Evolutionary conservation across 2,113 vertebrate species (phyloP).

Genomic region (Corythoichthys intestinalis): DNA sequence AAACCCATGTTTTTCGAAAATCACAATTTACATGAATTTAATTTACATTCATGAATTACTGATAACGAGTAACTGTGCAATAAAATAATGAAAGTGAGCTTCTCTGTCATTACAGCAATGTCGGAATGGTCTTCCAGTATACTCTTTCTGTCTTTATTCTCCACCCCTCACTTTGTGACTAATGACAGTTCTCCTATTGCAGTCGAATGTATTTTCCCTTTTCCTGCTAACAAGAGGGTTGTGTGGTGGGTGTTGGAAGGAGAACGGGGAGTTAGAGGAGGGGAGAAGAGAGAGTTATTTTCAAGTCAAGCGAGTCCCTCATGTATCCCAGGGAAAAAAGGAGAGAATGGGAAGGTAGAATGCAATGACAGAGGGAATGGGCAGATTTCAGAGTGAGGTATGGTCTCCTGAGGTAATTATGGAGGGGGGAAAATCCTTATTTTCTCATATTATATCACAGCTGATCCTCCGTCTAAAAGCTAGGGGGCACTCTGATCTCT

Average conservation of each 20-base stretch:
- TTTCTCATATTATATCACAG: constrained; percentile 2
- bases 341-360: constrained; percentile 13
- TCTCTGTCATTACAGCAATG: not conserved
- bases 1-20: not conserved
- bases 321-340: constrained; percentile 81
- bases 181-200: not conserved
- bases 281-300: constrained; percentile 3
- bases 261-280: not conserved
- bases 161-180: not conserved
- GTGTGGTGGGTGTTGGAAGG: not conserved
- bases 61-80: not conserved
- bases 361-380: constrained; percentile 47
- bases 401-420: constrained; percentile 30
- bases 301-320: constrained; percentile 67
- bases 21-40: not conserved
- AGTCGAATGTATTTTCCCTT: constrained; percentile 2
- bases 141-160: not conserved
- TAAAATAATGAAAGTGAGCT: not conserved
- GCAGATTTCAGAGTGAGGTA: not conserved
- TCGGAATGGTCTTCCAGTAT: not conserved
- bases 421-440: constrained; percentile 22
- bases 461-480: constrained; percentile 32
- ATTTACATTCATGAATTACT: not conserved
- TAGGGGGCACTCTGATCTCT: constrained; percentile 39
- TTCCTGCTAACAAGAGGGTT: not conserved